These are phyloP conservation scores for Suricata suricatta DNA, from an alignment of 2,113 vertebrate genomes.

Conservation along the genomic window DNA sequence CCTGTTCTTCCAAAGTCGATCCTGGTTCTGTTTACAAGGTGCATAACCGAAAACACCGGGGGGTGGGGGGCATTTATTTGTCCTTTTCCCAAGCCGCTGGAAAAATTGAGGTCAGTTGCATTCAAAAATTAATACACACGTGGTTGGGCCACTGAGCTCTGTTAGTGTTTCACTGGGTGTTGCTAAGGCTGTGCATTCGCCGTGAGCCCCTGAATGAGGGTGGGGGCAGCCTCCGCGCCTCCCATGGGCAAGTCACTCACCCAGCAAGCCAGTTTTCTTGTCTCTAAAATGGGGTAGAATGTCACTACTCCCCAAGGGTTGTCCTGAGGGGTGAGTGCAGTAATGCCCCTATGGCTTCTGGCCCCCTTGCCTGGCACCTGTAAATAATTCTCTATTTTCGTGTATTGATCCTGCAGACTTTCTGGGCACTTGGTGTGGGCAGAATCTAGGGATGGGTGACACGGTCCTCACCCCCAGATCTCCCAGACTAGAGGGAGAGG, in stretches of 20 bases:
- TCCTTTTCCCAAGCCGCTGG: neutral
- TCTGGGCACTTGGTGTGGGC: neutral
- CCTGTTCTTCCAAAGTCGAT: neutral
- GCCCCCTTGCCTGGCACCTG: neutral
- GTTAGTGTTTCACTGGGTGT: neutral
- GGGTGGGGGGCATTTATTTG: rapidly evolving
- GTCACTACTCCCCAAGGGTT: neutral
- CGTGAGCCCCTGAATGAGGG: too few species aligned
- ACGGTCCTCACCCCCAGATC: neutral
- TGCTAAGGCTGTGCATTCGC: neutral
- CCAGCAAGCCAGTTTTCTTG: neutral
- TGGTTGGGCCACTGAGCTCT: neutral
- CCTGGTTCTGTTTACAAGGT: neutral
- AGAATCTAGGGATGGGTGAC: neutral
- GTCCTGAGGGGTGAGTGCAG: neutral
- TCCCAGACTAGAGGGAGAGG: too few species aligned
- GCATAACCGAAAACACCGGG: neutral
- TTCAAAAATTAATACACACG: neutral
- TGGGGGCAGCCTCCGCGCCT: too few species aligned
- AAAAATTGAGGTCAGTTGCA: neutral
- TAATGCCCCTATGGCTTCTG: neutral
- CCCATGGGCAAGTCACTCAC: neutral
- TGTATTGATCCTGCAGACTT: neutral
- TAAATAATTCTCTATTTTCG: neutral
- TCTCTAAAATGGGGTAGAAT: neutral